Base-by-base conservation (phyloP, 1,140 invertebrate genomes). In the Heterodera schachtii region DNA sequence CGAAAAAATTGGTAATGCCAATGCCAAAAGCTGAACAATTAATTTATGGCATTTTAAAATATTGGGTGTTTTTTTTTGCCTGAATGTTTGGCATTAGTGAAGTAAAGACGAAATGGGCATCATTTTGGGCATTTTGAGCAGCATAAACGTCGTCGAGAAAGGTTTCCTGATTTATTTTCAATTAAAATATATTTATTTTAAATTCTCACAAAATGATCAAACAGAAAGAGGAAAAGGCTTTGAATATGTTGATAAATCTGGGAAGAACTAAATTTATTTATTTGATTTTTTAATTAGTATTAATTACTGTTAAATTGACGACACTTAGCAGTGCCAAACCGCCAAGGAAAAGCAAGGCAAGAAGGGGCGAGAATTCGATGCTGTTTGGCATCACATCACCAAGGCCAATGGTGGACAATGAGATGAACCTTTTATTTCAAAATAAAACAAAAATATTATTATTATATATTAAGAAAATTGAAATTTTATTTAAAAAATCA, bases 301-400 rank as follows among this genome's bases (percentile, higher is more conserved):
- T 67, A 69, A 85, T 16, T 64, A 85, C 80, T 7, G 84, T 85
- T 16, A 52, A 81, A 49, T 85, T 85, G n/a, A 85, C 84, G 52
- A 85, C 75, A 9, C 79, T 69, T 7, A 85, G 75, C 6, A 85
- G 47, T 16, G 84, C 84, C 16, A 85, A 60, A 13, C 84, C 84
- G 57, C 73, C 52, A 11, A 85, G 52, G 52, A 85, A 85, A 64
- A 85, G 84, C 6, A 86, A 8, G 6, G 84, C 80, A 16, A 85
- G 70, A 41, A 85, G 75, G 9, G 84, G 84, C 8, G 79, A 80
- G 66, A 81, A 85, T 49, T 85, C 73, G n/a, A 85, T 86, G 57
- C 84, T 85, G 64, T 85, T 86, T 31, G 84, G 84, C 73, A 85
- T 78, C 41, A 85, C 84, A 78, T 85, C 84, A 5, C 84, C 84